phyloP scores from a whole-genome alignment of 2,888 invertebrate genomes.

The Phalangium opilio region DNA sequence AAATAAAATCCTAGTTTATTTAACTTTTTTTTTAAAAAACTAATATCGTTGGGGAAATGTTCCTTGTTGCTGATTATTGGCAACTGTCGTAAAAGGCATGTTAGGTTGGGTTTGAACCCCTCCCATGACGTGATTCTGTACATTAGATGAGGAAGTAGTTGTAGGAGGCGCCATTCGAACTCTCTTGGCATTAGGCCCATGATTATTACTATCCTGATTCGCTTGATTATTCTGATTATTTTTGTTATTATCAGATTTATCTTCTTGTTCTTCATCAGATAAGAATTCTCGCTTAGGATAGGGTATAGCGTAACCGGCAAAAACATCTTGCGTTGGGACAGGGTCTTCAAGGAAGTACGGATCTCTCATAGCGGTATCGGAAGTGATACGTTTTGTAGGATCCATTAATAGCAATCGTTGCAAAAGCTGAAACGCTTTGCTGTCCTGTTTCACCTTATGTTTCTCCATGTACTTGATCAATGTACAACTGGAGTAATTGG shows the following conservation, averaged over 20 bases:
- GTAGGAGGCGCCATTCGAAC: slow-evolving; percentile 17
- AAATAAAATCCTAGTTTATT: too few relatives aligned
- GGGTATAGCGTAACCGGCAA: slow-evolving; percentile 87
- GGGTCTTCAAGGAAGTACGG: slow-evolving; percentile 92
- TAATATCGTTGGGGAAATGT: too few relatives aligned
- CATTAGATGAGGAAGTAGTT: slow-evolving; percentile 7
- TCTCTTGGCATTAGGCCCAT: slow-evolving; percentile 26
- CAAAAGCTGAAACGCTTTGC: slow-evolving; percentile 73
- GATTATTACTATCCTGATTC: slow-evolving; percentile 21
- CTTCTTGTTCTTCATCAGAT: slow-evolving; percentile 91
- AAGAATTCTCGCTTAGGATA: slow-evolving; percentile 96
- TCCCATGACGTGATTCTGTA: not conserved
- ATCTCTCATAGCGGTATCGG: slow-evolving; percentile 95
- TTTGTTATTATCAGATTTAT: slow-evolving; percentile 63
- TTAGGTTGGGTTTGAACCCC: not conserved
- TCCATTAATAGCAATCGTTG: slow-evolving; percentile 88
- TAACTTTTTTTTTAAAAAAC: too few relatives aligned
- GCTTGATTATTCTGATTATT: slow-evolving; percentile 20
- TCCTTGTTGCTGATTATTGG: not conserved
- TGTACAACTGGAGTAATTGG: slow-evolving; percentile 68
- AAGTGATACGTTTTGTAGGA: slow-evolving; percentile 90
- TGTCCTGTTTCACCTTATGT: slow-evolving; percentile 84
- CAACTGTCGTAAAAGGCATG: slow-evolving; percentile 1
- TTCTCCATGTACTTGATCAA: slow-evolving; percentile 88
- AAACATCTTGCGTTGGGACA: slow-evolving; percentile 72